A percentile compares a stretch with the other conserved stretches of the same genome.
Evolutionary conservation across 1,140 invertebrate genomes (phyloP).

Genomic region (Rhagoletis pomonella): DNA sequence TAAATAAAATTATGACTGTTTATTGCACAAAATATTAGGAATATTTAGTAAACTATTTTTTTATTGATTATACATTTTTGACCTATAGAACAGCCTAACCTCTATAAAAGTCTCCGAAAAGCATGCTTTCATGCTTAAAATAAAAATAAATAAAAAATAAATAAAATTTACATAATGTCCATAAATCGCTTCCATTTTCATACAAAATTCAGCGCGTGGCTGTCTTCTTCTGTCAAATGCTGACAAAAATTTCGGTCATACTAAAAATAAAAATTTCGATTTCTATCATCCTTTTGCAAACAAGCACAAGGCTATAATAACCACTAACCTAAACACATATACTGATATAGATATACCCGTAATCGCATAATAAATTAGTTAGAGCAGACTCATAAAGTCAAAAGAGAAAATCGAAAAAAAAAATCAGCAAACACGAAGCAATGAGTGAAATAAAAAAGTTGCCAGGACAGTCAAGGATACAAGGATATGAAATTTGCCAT

Average conservation of each 20-base stretch:
- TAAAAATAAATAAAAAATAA: no score
- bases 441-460: background rate
- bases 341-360: no score
- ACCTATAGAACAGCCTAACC: no score
- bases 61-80: no score
- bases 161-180: no score
- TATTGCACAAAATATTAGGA: no score
- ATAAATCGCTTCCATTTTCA: no score
- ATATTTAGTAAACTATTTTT: no score
- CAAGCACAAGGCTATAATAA: background rate
- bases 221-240: background rate
- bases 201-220: background rate
- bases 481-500: conserved; percentile 39
- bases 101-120: no score
- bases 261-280: conserved; percentile 40
- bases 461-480: no score
- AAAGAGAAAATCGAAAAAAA: background rate
- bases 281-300: conserved; percentile 7
- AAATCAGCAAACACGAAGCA: background rate
- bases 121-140: no score
- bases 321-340: background rate
- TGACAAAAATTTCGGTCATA: conserved; percentile 27
- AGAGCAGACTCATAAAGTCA: conserved; percentile 26
- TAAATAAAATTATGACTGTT: no score
- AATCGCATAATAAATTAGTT: background rate